Evolutionary conservation across 2,113 vertebrate species (phyloP), one percentile per base, ranked within the genome.

Genomic region (Tor tambroides): DNA sequence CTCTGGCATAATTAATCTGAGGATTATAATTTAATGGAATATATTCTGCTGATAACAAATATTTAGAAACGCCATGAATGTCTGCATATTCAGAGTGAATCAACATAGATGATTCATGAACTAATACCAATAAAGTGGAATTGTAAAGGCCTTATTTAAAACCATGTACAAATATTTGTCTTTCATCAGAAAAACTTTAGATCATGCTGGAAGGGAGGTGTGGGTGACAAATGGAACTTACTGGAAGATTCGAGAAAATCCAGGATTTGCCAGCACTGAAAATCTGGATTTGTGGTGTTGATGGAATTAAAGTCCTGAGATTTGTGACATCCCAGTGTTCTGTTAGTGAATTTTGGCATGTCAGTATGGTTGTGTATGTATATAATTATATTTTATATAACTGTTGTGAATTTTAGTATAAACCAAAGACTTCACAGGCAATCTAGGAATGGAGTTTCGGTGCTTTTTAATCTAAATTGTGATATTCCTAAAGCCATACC

Each of bases 161-260:
- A 32, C 6, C 1, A 32, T 32, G 30, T 21, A 69, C 15, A 75
- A 43, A 43, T 75, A 46, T 19, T 19, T 86, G 5, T 61, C 8
- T 23, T 14, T 32, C 6, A 71, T 28, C 90, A 98, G 97, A 86
- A 94, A 95, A 90, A 85, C 93, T 2, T 30, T 90, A 0, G 96
- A 98, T n/a, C 85, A 94, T 56, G 94, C 83, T 0, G 96, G 96
- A 51, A 94, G 92, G 72, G 97, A 98, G 88, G 95, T 95, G 4
- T 99, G 97, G 97, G 88, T 96, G 23, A 95, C 90, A 77, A 98
- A 97, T 71, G 93, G 94, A n/a, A 96, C 94, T 0, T 99, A 99
- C 93, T 98, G 97, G 97, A 94, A 95, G 86, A 90, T 97, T 86
- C 95, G 97, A 71, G 91, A 95, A 0, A 93, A 96, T 3, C 97